phyloP scores from a whole-genome alignment of 2,888 invertebrate species.

The Lasioglossum pauxillum region DNA sequence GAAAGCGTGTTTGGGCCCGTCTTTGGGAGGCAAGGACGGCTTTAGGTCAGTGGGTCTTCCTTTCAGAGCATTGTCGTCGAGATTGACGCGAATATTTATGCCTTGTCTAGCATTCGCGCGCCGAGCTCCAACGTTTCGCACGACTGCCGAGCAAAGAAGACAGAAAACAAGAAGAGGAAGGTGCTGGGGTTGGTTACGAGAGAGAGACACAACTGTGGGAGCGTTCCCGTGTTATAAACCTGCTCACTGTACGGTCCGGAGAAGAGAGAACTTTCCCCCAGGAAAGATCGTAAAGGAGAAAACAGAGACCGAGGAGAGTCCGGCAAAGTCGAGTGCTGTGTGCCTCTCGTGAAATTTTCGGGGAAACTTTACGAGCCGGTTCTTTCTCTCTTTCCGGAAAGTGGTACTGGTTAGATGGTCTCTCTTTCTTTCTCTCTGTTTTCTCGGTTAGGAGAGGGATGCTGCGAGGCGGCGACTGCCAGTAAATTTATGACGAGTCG shows the following conservation, averaged over 20 bases:
- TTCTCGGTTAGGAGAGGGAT: neutral
- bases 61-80: constrained; percentile 48
- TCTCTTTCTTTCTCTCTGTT: neutral
- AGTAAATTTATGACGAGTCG: constrained; percentile 74
- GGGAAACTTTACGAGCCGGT: constrained; percentile 47
- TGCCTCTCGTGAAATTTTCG: constrained; percentile 52
- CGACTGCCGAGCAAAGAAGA: neutral
- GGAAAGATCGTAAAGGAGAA: constrained; percentile 61
- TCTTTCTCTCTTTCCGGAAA: neutral
- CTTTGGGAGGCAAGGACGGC: constrained; percentile 57
- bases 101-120: constrained; percentile 19
- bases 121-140: constrained; percentile 29
- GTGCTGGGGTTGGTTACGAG: neutral
- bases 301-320: constrained; percentile 40
- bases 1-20: neutral
- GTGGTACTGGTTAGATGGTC: neutral
- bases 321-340: constrained; percentile 24
- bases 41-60: constrained; percentile 77
- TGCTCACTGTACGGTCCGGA: constrained; percentile 34
- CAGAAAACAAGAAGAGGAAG: neutral
- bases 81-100: constrained; percentile 75
- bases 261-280: constrained; percentile 32
- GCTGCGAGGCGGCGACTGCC: constrained; percentile 18
- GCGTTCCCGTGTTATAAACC: constrained; percentile 43
- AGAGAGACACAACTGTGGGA: neutral